Percentiles rank a stretch among this genome's conserved stretches.
These are phyloP conservation scores for Dicroscelio sp. DNA, from an alignment of 2,888 invertebrate species.

Conservation along the genomic window DNA sequence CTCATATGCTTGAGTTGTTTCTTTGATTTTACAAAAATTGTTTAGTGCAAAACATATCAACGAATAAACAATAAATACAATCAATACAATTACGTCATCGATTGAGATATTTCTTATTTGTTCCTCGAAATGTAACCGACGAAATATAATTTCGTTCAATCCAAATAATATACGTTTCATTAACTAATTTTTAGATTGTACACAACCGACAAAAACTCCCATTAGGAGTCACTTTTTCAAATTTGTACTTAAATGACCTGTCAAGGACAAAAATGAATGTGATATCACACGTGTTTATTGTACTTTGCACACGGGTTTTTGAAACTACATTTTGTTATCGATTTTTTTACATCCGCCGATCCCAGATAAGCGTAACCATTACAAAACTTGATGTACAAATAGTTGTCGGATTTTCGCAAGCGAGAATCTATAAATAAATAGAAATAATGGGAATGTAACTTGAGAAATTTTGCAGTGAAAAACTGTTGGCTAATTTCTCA, in stretches of 20 bases:
- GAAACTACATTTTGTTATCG: conserved; percentile 44
- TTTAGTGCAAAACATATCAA: conserved; percentile 67
- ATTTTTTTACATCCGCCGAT: conserved; percentile 49
- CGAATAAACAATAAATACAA: conserved; percentile 17
- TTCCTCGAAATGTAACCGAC: neutral
- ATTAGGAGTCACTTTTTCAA: conserved; percentile 44
- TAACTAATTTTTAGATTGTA: too few species aligned
- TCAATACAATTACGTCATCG: conserved; percentile 12
- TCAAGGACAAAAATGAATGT: conserved; percentile 62
- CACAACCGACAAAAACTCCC: conserved; percentile 11
- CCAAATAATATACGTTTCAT: too few species aligned
- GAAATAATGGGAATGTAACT: neutral
- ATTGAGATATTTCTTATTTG: neutral
- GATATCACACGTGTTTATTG: conserved; percentile 67
- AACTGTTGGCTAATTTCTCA: conserved; percentile 60
- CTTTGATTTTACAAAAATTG: neutral
- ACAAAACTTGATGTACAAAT: conserved; percentile 72
- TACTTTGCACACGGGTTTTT: conserved; percentile 58
- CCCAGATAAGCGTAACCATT: conserved; percentile 33
- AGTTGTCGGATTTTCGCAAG: conserved; percentile 43
- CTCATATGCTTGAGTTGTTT: too few species aligned
- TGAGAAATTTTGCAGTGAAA: conserved; percentile 8
- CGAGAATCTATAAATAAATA: neutral
- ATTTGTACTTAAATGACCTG: conserved; percentile 54
- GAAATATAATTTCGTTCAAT: neutral